phyloP scores from a whole-genome alignment of 1,140 invertebrate species.

The Pararge aegeria region DNA sequence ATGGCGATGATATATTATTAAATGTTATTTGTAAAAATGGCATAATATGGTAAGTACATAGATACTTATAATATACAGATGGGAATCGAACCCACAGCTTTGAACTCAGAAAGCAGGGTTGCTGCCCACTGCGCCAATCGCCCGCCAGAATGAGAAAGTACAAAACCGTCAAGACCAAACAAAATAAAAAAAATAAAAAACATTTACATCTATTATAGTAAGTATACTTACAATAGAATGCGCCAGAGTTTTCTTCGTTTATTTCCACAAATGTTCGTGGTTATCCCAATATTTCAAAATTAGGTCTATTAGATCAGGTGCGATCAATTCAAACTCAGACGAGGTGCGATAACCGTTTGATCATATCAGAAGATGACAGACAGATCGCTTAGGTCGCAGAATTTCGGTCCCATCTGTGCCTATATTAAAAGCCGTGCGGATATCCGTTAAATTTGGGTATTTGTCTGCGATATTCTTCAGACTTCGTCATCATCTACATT shows the following conservation, averaged over 20 bases:
- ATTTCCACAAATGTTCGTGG: slow-evolving; percentile 12
- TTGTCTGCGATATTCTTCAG: neutral
- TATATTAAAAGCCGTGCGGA: slow-evolving; percentile 40
- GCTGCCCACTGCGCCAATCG: too few species aligned
- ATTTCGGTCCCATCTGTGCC: slow-evolving; percentile 52
- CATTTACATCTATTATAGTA: too few species aligned
- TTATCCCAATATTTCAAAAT: slow-evolving; percentile 20
- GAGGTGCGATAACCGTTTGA: slow-evolving; percentile 58
- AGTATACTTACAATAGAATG: too few species aligned
- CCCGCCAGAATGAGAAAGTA: too few species aligned
- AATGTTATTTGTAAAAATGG: too few species aligned
- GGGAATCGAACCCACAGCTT: too few species aligned
- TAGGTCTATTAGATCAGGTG: slow-evolving; percentile 45
- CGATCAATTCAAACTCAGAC: slow-evolving; percentile 36
- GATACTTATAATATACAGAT: too few species aligned
- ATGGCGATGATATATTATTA: too few species aligned
- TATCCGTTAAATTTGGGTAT: slow-evolving; percentile 24
- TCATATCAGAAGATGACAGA: slow-evolving; percentile 53
- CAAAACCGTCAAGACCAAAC: too few species aligned
- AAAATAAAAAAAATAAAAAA: too few species aligned
- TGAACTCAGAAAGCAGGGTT: too few species aligned
- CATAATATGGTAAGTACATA: too few species aligned
- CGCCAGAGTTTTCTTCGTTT: slow-evolving; percentile 1
- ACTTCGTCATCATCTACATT: neutral
- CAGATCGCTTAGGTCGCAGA: slow-evolving; percentile 48